Conservation (phyloP, 1,140 invertebrate species). For the Nomia melanderi region DNA sequence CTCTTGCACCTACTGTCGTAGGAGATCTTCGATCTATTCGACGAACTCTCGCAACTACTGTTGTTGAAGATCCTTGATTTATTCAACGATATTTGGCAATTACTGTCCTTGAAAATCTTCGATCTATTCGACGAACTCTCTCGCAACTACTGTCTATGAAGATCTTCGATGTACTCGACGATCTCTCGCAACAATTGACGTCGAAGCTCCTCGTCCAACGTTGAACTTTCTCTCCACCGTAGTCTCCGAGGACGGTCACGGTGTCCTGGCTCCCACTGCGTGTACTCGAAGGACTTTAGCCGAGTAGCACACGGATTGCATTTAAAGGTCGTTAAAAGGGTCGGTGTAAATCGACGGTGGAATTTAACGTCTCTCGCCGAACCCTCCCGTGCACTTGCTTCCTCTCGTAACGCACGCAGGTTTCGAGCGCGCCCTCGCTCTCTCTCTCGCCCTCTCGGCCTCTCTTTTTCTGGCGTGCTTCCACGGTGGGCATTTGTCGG, state of each 20-base stretch:
- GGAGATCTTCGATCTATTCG: no score
- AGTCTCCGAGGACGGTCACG: constrained; percentile 1
- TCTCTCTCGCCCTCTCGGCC: background rate
- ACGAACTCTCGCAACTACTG: no score
- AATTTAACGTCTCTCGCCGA: background rate
- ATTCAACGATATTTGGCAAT: no score
- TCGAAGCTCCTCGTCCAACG: no score
- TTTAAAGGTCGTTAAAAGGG: background rate
- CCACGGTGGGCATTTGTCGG: constrained; percentile 18
- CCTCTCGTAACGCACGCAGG: background rate
- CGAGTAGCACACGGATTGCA: background rate
- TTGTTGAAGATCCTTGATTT: no score
- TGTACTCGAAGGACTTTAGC: background rate
- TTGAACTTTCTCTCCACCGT: background rate
- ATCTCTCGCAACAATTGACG: no score
- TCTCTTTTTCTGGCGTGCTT: background rate
- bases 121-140: no score
- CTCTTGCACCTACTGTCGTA: no score
- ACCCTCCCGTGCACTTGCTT: constrained; percentile 27
- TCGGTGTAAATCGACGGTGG: background rate
- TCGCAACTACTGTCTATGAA: no score
- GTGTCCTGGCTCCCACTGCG: background rate
- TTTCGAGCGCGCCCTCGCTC: background rate
- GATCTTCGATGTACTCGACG: no score
- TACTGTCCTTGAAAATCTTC: no score